A percentile compares a stretch with the other conserved stretches of the same genome.
Evolutionary conservation across 2,888 invertebrate species (phyloP).

Genomic region (Lepeophtheirus nordmannii): DNA sequence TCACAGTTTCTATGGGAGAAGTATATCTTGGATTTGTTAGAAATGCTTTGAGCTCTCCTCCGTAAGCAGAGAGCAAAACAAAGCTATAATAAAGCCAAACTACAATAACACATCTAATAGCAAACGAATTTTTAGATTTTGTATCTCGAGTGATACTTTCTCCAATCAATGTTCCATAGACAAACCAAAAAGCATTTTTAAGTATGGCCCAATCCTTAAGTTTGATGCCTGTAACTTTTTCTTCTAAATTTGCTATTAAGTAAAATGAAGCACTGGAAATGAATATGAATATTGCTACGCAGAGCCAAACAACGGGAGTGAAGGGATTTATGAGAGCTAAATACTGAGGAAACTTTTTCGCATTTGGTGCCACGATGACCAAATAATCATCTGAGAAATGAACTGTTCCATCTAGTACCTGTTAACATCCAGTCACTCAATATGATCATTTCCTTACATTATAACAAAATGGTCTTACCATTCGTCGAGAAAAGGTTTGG

Average conservation of each 20-base stretch:
- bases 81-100: slow-evolving; percentile 12
- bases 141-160: slow-evolving; percentile 15
- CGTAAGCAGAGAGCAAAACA: slow-evolving; percentile 2
- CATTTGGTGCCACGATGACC: slow-evolving; percentile 16
- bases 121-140: slow-evolving; percentile 5
- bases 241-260: neutral
- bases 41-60: slow-evolving; percentile 16
- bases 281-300: neutral
- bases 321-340: slow-evolving; percentile 16
- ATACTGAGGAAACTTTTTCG: slow-evolving; percentile 6
- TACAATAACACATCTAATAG: slow-evolving; percentile 7
- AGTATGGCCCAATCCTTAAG: slow-evolving; percentile 7
- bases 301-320: slow-evolving; percentile 11
- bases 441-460: no score
- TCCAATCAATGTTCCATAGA: slow-evolving; percentile 16
- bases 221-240: neutral
- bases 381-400: slow-evolving; percentile 11
- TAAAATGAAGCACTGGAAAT: neutral
- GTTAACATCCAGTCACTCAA: neutral
- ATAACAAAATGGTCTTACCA: neutral
- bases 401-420: slow-evolving; percentile 7
- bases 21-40: slow-evolving; percentile 13
- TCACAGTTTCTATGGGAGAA: slow-evolving; percentile 13
- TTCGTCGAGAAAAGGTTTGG: neutral
- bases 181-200: slow-evolving; percentile 16